These are phyloP conservation scores for Ptiloglossa arizonensis DNA, from an alignment of 1,140 invertebrate genomes.

Conservation along the genomic window DNA sequence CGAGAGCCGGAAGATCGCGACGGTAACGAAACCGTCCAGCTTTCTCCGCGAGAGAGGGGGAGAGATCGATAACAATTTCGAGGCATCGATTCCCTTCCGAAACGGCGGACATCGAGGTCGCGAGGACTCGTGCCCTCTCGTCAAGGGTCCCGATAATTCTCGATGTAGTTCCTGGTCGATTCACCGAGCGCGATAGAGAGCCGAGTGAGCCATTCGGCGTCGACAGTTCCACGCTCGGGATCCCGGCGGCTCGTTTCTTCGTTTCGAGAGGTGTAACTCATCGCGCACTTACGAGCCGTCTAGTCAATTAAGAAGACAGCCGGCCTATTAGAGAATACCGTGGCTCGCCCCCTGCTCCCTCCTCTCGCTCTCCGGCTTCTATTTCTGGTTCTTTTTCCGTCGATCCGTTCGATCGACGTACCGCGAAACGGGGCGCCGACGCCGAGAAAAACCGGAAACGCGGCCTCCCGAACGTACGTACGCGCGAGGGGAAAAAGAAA, in stretches of 20 bases:
- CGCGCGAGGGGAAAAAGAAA: background rate
- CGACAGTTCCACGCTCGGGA: constrained; percentile 5
- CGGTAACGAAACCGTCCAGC: background rate
- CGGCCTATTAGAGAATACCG: constrained; percentile 25
- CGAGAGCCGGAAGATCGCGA: background rate
- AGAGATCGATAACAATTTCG: constrained; percentile 14
- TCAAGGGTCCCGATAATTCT: background rate
- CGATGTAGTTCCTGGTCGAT: background rate
- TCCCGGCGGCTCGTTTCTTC: constrained; percentile 16
- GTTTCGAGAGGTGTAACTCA: constrained; percentile 38
- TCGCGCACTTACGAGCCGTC: constrained; percentile 58
- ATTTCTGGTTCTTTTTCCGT: constrained; percentile 15
- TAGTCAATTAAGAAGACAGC: constrained; percentile 60
- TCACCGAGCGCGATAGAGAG: background rate
- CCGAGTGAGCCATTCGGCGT: background rate
- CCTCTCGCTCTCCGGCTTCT: constrained; percentile 22
- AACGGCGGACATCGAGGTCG: background rate
- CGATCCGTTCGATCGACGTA: background rate
- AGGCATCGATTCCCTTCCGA: background rate
- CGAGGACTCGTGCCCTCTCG: background rate
- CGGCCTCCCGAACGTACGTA: background rate
- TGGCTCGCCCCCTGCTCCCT: background rate
- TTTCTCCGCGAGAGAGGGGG: no score
- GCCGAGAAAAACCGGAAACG: background rate
- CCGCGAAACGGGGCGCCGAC: background rate